Base-by-base conservation (phyloP, 2,888 invertebrate genomes). In the Coenonympha glycerion region DNA sequence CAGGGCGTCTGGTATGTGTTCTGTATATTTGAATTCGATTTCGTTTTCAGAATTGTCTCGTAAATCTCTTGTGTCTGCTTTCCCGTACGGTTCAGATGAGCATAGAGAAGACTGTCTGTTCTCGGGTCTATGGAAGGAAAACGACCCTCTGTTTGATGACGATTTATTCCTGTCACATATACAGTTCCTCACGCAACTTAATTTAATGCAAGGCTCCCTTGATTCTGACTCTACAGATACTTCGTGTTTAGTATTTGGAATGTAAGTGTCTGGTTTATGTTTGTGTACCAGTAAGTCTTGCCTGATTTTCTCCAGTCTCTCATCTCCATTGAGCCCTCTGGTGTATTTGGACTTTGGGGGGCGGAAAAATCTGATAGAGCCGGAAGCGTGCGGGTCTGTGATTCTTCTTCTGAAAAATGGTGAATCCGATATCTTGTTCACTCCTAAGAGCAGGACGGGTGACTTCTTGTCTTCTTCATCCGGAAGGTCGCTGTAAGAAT, bases 391-490 rank as follows among this genome's bases (percentile, higher is more conserved):
- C 2, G 79, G 73, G 52, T 86, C 80, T 13, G 73, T 72, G 3
- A 86, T 79, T 56, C 86, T 73, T 62, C 87, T 68, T 55, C 87
- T 70, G 54, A 81, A 79, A 5, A 68, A 70, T 1, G 87, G 86
- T 0, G 87, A 87, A 54, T 87, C 87, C 3, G 81, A 76, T 62
- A 80, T 89, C 70, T 89, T 90, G 73, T 89, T 90, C 54, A 90
- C 90, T 55, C 90, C 90, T 68, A 91, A 73, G 44, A 91, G 88
- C 53, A 90, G 84, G 42, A 91, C 90, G 6, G 88, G 86, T 45
- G 90, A 88, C 58, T 90, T 88, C 66, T 87, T 88, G 62, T 90
- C 90, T 63, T 88, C 87, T 64, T 86, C 83, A 69, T 90, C 90
- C 19, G 91, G 90, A 51, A 91, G 84, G 65, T 91, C 91, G 69